Evolutionary conservation across 2,113 vertebrate species (phyloP), one percentile per base, ranked within the genome.

Genomic region (Gobiocypris rarus): DNA sequence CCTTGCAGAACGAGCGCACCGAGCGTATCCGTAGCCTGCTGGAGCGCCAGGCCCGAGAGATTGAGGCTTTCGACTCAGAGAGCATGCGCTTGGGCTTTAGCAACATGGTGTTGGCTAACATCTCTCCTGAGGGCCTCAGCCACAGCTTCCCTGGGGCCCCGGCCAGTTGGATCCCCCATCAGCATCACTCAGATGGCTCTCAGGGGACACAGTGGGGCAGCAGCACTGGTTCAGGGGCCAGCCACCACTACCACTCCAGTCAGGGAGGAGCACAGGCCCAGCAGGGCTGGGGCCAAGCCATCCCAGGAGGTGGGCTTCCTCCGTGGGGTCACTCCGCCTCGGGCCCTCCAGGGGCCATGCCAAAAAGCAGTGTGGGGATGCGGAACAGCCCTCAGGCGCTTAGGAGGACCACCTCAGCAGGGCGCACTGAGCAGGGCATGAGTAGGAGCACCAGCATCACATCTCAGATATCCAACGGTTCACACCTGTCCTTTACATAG

Each of bases 401-500:
- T 91, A 96, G 96, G 93, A 97, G 97, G 95, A 99, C 97, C 93
- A 94, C 97, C 91, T 96, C 98, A 85, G 98, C 96, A 92, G 97
- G 96, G 91, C 97, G 95, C 94, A 95, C 94, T 88, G 98, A 99
- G 93, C 97, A 95, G 93, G 95, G 94, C 93, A 99, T 99, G 97
- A 98, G 96, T 95, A 97, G 98, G 94, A 99, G 98, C 92, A 96
- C 97, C 94, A 99, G 98, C 94, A 97, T 98, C 94, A 97, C 97
- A 91, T 99, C 98, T 93, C 98, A 99, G 88, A 98, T 99, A 94
- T 99, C 98, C 93, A 99, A 99, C 91, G 98, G 98, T 94, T 99
- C 98, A 90, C 97, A 99, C 91, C 95, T 99, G 95, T 99, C 98
- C 95, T 99, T 96, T 89, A 99, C 97, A 95, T 99, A 99, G 94